Evolutionary conservation across 1,140 invertebrate genomes (phyloP), one percentile per base, ranked within the genome.

Genomic region (Nebria ingens): DNA sequence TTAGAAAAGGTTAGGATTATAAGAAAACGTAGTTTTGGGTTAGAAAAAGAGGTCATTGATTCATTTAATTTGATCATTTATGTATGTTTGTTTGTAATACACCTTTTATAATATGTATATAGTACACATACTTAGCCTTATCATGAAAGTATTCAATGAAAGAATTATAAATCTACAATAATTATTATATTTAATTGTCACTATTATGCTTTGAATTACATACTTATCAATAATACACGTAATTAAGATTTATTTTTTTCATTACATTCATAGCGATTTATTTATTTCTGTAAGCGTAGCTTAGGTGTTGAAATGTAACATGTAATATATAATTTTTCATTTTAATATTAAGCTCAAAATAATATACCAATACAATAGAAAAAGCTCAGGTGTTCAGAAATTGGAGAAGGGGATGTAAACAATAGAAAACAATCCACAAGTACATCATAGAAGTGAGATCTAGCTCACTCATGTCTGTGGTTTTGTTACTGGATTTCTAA

Each of bases 111-210:
- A 45, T 45, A 45, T 45, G 40, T 45, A 45, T 45, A 45, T 45
- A 45, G 40, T 17, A 45, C 40, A 45, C 40, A 45, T 45, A 45
- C 40, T 45, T 45, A 45, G 25, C 25, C n/a, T 45, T 17, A 45
- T 45, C 40, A 45, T 45, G 40, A 45, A 45, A 45, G 40, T 45
- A 45, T 17, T 45, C 40, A 45, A 45, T 45, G 15, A 45, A 45
- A 45, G 40, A 45, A 45, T 45, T 45, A 45, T 45, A 45, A 45
- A 45, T 45, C 40, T 45, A 45, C 40, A 45, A 45, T 45, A 45
- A 45, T 45, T 12, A 45, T 45, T 45, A 9, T 45, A 45, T 45
- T 45, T 45, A 45, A 45, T 45, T 45, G 40, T 45, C 40, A 17
- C 40, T 45, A 45, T 45, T 45, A 45, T 45, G 40, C 40, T 45